phyloP scores from a whole-genome alignment of 2,113 vertebrate genomes.

The Syngnathoides biaculeatus region DNA sequence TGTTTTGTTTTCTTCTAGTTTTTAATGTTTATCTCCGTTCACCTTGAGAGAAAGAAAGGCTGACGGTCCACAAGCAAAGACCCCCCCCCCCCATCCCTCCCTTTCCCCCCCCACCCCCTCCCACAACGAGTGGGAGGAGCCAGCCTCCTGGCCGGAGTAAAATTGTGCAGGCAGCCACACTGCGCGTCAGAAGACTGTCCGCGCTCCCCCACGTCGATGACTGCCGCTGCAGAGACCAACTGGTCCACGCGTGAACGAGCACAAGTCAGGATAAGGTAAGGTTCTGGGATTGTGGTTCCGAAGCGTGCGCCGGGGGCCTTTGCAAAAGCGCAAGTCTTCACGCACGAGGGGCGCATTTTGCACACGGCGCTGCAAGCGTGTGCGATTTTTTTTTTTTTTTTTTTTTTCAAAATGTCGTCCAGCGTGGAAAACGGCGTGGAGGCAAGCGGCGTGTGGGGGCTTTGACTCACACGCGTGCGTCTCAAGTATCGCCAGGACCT shows the following conservation, averaged over 20 bases:
- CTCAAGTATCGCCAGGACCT: constrained; percentile 5
- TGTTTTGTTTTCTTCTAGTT: constrained; percentile 7
- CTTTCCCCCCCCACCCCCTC: constrained; percentile 15
- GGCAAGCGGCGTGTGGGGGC: constrained; percentile 53
- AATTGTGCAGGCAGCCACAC: constrained; percentile 60
- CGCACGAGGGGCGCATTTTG: constrained; percentile 4
- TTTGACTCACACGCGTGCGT: constrained; percentile 32
- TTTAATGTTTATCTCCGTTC: constrained; percentile 47
- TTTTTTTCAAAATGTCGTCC: background rate
- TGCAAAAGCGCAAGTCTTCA: background rate
- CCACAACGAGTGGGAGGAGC: constrained; percentile 58
- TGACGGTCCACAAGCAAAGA: constrained; percentile 46
- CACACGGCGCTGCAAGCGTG: background rate
- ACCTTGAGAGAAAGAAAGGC: constrained; percentile 60
- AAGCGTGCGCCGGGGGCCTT: background rate
- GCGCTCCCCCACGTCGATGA: constrained; percentile 66
- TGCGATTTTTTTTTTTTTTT: background rate
- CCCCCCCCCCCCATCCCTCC: constrained; percentile 24
- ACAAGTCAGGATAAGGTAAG: constrained; percentile 64
- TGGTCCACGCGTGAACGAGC: constrained; percentile 40
- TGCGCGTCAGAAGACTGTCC: constrained; percentile 71
- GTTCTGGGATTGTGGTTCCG: too few species aligned
- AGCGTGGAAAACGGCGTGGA: constrained; percentile 26
- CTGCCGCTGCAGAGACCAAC: constrained; percentile 48
- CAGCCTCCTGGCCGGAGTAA: constrained; percentile 49